phyloP scores from a whole-genome alignment of 2,113 vertebrate species.

The Sarotherodon lohbergeri region DNA sequence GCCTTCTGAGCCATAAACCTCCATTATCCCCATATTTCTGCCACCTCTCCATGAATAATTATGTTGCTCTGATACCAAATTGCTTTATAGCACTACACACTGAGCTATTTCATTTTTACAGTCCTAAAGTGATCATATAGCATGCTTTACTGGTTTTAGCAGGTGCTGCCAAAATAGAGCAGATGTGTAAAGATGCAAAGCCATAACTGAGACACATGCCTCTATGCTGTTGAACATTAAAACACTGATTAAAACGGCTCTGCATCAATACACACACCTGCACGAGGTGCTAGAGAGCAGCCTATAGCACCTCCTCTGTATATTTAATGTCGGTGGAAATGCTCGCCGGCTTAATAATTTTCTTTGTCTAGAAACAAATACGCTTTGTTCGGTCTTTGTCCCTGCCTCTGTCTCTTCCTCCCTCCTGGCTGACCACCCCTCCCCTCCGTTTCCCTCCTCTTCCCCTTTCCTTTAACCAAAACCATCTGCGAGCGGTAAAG shows the following conservation, averaged over 20 bases:
- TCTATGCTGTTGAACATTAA: background rate
- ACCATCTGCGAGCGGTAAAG: constrained; percentile 73
- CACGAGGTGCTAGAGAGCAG: background rate
- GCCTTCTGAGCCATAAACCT: background rate
- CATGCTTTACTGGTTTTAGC: background rate
- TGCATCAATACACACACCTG: background rate
- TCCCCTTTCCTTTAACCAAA: constrained; percentile 67
- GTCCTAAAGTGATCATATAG: background rate
- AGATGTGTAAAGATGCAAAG: background rate
- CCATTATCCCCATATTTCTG: background rate
- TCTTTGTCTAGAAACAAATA: constrained; percentile 65
- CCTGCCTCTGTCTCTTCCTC: constrained; percentile 36
- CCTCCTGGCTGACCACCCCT: constrained; percentile 28
- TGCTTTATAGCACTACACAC: background rate
- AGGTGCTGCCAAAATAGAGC: background rate
- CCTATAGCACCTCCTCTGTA: background rate
- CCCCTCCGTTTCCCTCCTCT: constrained; percentile 25
- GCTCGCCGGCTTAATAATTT: constrained; percentile 52
- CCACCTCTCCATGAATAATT: background rate
- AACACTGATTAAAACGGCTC: background rate
- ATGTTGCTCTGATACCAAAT: background rate
- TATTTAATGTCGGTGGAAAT: background rate
- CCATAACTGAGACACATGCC: background rate
- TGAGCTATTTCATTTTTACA: background rate
- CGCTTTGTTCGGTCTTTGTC: constrained; percentile 31